Conservation (phyloP, 2,113 vertebrate species). For the Pontoporia blainvillei region DNA sequence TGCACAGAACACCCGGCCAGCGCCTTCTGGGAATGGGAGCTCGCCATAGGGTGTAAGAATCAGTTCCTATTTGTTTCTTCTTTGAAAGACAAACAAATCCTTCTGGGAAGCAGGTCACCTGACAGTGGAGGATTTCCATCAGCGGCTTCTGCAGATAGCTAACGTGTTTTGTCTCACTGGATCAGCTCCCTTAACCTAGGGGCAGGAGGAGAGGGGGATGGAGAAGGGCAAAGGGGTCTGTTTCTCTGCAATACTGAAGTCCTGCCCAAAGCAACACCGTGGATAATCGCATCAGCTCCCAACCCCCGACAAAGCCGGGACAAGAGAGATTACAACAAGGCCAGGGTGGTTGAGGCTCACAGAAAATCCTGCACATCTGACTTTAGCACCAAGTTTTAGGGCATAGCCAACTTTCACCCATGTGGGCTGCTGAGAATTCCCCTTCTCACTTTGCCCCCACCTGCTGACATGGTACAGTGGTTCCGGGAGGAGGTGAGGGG, state of each 20-base stretch:
- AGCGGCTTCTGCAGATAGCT: neutral
- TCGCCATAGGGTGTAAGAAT: accelerated
- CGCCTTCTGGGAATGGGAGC: neutral
- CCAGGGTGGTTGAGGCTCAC: neutral
- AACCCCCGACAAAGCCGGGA: neutral
- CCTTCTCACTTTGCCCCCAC: neutral
- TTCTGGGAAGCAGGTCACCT: neutral
- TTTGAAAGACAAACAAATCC: neutral
- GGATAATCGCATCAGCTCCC: neutral
- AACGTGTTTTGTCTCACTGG: neutral
- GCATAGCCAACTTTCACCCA: neutral
- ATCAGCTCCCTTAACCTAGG: neutral
- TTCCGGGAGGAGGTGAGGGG: neutral
- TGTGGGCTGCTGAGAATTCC: accelerated
- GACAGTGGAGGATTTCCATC: neutral
- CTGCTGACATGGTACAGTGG: accelerated
- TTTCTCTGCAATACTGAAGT: neutral
- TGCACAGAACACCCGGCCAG: neutral
- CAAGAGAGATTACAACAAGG: neutral
- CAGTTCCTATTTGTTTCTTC: neutral
- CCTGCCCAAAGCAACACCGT: neutral
- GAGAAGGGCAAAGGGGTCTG: neutral
- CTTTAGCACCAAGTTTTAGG: neutral
- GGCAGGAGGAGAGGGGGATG: neutral
- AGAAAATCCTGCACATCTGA: neutral